Percentiles rank a stretch among this genome's conserved stretches.
Conservation (phyloP, 2,113 vertebrate genomes). For the Lampris incognitus region DNA sequence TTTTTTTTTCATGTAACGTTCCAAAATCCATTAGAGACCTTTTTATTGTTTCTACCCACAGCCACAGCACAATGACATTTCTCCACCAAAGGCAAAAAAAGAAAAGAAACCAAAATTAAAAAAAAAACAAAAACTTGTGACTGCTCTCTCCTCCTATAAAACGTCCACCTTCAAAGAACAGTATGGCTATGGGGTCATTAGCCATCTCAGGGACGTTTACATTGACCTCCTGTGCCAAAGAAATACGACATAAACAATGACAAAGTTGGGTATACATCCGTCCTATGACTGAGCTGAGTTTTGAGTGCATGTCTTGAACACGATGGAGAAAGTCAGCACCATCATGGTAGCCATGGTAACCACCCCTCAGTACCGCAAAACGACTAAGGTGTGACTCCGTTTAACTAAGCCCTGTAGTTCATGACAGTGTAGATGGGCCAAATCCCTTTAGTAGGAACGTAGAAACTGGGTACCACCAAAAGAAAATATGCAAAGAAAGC, state of each 20-base stretch:
- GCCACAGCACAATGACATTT: slow-evolving; percentile 75
- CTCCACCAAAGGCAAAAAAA: slow-evolving; percentile 73
- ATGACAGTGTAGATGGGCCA: background rate
- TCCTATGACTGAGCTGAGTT: slow-evolving; percentile 18
- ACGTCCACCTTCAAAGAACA: slow-evolving; percentile 14
- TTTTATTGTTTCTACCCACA: slow-evolving; percentile 68
- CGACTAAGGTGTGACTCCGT: background rate
- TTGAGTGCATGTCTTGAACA: background rate
- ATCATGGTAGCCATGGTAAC: background rate
- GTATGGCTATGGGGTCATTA: background rate
- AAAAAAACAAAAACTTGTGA: slow-evolving; percentile 41
- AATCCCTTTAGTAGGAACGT: background rate
- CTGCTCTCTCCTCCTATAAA: slow-evolving; percentile 73
- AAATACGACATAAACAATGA: slow-evolving; percentile 9
- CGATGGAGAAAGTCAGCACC: background rate
- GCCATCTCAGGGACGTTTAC: slow-evolving; percentile 8
- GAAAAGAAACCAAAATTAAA: slow-evolving; percentile 71
- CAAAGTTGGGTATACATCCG: slow-evolving; percentile 1
- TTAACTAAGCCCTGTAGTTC: background rate
- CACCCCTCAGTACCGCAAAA: too few species aligned
- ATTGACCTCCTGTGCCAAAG: background rate
- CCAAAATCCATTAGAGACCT: slow-evolving; percentile 73
- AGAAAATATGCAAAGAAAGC: background rate
- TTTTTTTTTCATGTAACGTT: slow-evolving; percentile 83
- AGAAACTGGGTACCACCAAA: background rate